Evolutionary conservation across 2,113 vertebrate genomes (phyloP).

Genomic region (Peromyscus leucopus): DNA sequence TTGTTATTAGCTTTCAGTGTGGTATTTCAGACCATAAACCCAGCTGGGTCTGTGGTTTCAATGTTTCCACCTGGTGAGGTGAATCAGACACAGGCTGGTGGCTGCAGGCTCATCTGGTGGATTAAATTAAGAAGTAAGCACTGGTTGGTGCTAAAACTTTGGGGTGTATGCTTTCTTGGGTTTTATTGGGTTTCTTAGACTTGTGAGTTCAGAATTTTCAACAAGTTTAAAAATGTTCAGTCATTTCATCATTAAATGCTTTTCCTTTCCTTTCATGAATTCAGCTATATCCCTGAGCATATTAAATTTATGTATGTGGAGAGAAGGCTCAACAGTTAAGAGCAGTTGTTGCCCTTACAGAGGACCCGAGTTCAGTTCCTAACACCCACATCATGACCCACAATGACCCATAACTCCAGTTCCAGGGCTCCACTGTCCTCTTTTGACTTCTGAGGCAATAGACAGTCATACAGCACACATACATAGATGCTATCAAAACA

Average conservation of each 20-base stretch:
- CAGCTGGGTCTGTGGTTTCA: neutral
- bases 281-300: neutral
- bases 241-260: neutral
- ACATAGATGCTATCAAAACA: neutral
- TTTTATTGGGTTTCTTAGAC: conserved; percentile 20
- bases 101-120: neutral
- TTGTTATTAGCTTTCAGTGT: neutral
- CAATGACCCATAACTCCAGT: neutral
- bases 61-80: neutral
- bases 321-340: neutral
- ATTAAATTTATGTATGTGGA: neutral
- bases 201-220: conserved; percentile 1
- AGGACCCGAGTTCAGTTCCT: neutral
- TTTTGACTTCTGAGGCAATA: neutral
- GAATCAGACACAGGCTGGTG: neutral
- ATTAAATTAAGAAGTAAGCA: neutral
- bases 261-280: neutral
- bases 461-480: neutral
- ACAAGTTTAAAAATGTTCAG: neutral
- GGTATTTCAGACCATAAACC: neutral
- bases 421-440: neutral
- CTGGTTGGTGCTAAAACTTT: neutral
- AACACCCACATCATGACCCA: neutral
- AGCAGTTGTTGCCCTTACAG: neutral
- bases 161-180: neutral